phyloP scores from a whole-genome alignment of 2,888 invertebrate species.

The Meloe dianella region DNA sequence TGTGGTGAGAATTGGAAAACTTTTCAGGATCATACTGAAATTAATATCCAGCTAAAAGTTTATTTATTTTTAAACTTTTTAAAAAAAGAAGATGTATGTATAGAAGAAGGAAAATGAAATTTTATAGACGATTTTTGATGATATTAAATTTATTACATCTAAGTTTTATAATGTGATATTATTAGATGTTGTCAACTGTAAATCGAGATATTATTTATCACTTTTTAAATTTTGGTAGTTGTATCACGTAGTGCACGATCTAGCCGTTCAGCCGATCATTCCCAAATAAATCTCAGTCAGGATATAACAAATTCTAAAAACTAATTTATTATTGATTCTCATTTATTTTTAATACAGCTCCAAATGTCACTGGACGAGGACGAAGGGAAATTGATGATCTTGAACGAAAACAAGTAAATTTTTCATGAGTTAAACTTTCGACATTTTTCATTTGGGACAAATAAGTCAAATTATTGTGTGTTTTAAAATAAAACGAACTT shows the following conservation, averaged over 20 bases:
- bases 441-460: too few species aligned
- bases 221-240: background rate
- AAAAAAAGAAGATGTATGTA: background rate
- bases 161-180: conserved; percentile 5
- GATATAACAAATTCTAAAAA: background rate
- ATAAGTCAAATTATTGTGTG: background rate
- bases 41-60: conserved; percentile 2
- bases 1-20: conserved; percentile 15
- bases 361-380: too few species aligned
- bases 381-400: too few species aligned
- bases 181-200: background rate
- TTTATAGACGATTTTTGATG: background rate
- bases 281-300: background rate
- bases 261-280: background rate
- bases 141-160: background rate
- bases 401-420: too few species aligned
- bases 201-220: background rate
- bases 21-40: background rate
- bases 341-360: background rate
- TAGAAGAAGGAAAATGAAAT: background rate
- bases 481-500: background rate
- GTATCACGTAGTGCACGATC: conserved; percentile 7
- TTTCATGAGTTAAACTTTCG: too few species aligned
- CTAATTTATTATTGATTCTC: conserved; percentile 4
- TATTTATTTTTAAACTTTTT: background rate